These are phyloP conservation scores for Entomyzon cyanotis DNA, from an alignment of 2,113 vertebrate species.

Conservation along the genomic window DNA sequence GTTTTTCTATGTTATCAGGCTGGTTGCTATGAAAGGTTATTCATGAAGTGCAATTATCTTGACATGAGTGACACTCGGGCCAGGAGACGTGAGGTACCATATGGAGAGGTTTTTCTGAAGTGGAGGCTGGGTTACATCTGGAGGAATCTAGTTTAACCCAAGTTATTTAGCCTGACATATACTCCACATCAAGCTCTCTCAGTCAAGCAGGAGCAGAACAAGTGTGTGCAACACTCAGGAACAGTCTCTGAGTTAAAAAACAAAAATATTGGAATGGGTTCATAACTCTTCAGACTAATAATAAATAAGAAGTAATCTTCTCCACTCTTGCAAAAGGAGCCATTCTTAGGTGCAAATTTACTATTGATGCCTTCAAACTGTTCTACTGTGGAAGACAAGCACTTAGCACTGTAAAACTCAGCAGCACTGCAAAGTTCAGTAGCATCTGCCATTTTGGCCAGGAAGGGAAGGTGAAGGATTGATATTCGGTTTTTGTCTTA, in stretches of 20 bases:
- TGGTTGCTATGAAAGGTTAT: neutral
- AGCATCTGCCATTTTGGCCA: neutral
- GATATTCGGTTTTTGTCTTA: neutral
- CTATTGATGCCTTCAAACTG: neutral
- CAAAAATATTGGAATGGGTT: neutral
- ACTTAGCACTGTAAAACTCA: neutral
- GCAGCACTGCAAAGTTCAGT: neutral
- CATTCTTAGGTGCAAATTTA: neutral
- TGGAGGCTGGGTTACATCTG: neutral
- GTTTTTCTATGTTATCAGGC: neutral
- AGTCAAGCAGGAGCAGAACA: neutral
- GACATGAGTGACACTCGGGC: neutral
- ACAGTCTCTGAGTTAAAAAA: neutral
- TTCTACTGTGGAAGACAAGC: neutral
- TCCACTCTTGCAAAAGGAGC: neutral
- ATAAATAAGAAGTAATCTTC: neutral
- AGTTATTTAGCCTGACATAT: neutral
- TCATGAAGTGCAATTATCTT: neutral
- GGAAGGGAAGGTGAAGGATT: neutral
- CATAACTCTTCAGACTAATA: neutral
- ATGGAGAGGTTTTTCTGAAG: neutral
- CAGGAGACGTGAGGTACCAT: fast-evolving
- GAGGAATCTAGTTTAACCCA: neutral
- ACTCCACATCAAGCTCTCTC: neutral
- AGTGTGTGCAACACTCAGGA: neutral